Base-by-base conservation (phyloP, 2,888 invertebrate species). In the Vanessa cardui region DNA sequence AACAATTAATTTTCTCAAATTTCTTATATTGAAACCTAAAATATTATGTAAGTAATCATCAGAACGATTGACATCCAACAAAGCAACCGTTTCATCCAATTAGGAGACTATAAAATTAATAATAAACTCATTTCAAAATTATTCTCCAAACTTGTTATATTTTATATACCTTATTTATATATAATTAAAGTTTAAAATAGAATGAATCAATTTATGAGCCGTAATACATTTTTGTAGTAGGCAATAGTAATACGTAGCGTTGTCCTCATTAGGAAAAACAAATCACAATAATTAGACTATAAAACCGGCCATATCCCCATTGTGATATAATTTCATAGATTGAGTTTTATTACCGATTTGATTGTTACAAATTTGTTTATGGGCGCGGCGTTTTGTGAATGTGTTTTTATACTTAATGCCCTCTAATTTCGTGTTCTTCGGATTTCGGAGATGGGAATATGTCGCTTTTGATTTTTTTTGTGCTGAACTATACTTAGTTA, bases 341-440 rank as follows among this genome's bases (percentile, higher is more conserved):
- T 89, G 87, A 82, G 64, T 76, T 90, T 90, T 90, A 91, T 82
- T 82, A 80, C 73, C 74, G 68, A 71, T 77, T 83, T 86, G 86
- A 90, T 90, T 87, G 88, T 87, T 89, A 90, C 90, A 89, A 89
- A 90, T 90, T 88, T 86, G 87, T 90, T 89, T 89, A 90, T 82
- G 74, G 69, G 59, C 58, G 66, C 68, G 62, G 66, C 46, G 64
- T 65, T 69, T 60, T 46, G 54, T 46, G 54, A 16, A 39, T 56
- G 4, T 16, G 33, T 68, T 73, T 72, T 72, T 73, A 69, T 69
- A 72, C 69, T 68, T 66, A 67, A 65, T 71, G 44, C 66, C 54
- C 56, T 58, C 44, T 66, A 70, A 66, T 71, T 69, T 56, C n/a
- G 62, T 68, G 60, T 68, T 68, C 56, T 63, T 45, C 64, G 64